Evolutionary conservation across 2,797 vertebrate species (phyloP), one percentile per base, ranked within the genome.

Genomic region (Aeoliscus strigatus): DNA sequence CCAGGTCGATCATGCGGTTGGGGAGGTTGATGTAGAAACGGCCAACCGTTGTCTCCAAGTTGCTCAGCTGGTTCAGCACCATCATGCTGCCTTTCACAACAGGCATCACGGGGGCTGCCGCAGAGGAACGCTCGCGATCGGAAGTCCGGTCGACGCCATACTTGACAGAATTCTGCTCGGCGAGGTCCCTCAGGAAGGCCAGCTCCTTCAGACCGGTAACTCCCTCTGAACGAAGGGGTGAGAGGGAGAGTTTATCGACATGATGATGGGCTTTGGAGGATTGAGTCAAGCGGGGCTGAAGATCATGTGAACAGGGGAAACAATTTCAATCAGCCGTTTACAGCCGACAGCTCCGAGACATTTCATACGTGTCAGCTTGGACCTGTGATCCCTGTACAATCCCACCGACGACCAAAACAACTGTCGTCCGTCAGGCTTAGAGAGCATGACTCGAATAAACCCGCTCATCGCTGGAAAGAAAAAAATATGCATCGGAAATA

Each of bases 71-170:
- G 82, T 98, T 99, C 2, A 99, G 87, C 1, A 99, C 96, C 94
- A 98, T 97, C 96, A 99, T 99, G 82, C 94, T 96, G 13, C 96
- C 96, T 75, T 99, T 98, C 53, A 91, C 81, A 26, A 97, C 92
- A 0, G 94, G 93, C 11, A 94, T 84, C 17, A 77, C 49, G 24
- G 65, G 61, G 8, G 51, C 75, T 28, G 37, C 49, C 5, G 2
- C n/a, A 1, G 59, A 48, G 6, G 82, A 81, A 21, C 88, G 85
- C 33, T 93, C 90, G 2, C 76, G 71, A 23, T 83, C 82, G 0
- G 75, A 81, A 14, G 83, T 62, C 0, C 92, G 90, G 0, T 97
- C 94, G 14, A 95, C 83, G 0, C 93, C 92, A 0, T 98, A 98
- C 67, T 98, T 99, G 9, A 88, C 82, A 0, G 88, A 94, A 65